Base-by-base conservation (phyloP, 2,113 vertebrate species). In the Sclerurus mexicanus region DNA sequence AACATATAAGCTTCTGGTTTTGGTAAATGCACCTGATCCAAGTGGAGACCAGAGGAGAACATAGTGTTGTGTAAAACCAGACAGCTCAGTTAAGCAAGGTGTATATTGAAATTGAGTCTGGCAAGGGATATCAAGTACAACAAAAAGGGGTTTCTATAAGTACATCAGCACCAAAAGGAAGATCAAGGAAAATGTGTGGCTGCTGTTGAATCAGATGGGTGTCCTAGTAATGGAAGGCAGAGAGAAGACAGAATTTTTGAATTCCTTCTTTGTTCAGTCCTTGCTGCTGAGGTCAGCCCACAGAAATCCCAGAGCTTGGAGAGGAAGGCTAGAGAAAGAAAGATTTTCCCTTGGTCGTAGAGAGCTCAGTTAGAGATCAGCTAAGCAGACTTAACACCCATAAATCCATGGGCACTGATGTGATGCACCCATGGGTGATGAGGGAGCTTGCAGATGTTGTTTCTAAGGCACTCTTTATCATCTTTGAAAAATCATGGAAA, bases 1-100 rank as follows among this genome's bases (percentile, higher is more conserved):
- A 85, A 92, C 55, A 59, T 71, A 59, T 7, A 87, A 81, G 25
- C 15, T 59, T 66, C 35, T 46, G 4, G 3, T 86, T 90, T 81
- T 75, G 20, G 14, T 35, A 92, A 66, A 44, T 52, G 10, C 3
- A 3, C 56, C 39, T 0, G 0, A 53, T 20, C 11, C 42, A 78
- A 74, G 33, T 18, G 59, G 5, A 77, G 6, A 79, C 10, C 39
- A 39, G 10, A 69, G n/a, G 5, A 84, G 46, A 63, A 31, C 9
- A 27, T 0, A 19, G 10, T 24, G 12, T 33, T 50, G 10, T 28
- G 5, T 66, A 49, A 90, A 86, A n/a, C 16, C 62, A 50, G 31
- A 17, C 8, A 93, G 40, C 13, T 84, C 10, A 12, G 10, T 9
- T 79, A 56, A 75, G 30, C 24, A 58, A 73, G 55, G 18, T 60